Evolutionary conservation across 2,113 vertebrate species (phyloP), one percentile per base, ranked within the genome.

Genomic region (Neopipo cinnamomea): DNA sequence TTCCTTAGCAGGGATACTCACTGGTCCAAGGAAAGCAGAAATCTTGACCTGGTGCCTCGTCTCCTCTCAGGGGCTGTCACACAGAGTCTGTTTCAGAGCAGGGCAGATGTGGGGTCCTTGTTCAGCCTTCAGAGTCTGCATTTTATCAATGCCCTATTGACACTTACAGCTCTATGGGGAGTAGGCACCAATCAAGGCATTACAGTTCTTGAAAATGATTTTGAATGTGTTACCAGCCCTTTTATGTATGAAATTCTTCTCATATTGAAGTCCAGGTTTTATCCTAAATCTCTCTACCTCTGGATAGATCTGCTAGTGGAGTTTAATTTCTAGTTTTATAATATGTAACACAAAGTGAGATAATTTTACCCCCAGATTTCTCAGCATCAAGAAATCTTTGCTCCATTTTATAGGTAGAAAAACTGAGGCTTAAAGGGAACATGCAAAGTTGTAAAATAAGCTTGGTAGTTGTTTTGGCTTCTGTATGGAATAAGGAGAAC

Each of bases 281-380:
- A 89, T 56, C 21, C 33, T 33, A 13, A 82, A 18, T 68, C 66
- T 66, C 7, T 58, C 20, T 55, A 68, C 59, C 37, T 33, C 42
- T 28, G 5, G 13, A 27, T 47, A 66, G 33, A 72, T 75, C 22
- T 89, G 37, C 46, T 83, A 42, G 23, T 79, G 30, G 41, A 93
- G 46, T 59, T 77, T 74, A 8, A 42, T 58, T 30, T 70, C 30
- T 85, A 63, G 90, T 83, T 88, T 92, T 42, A n/a, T 65, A 5
- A 73, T 67, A n/a, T 8, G 5, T 65, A 75, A 55, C 22, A 52
- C 14, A 85, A 17, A 76, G 47, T 46, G 44, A 53, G 41, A 70
- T 85, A 56, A 78, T 91, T 89, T 75, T 85, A 50, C 30, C 27
- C 61, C 27, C 35, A 50, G 31, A 83, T 71, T 50, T 91, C 59